These are phyloP conservation scores for Calephelis perditalis DNA, from an alignment of 2,888 invertebrate species.

Conservation along the genomic window DNA sequence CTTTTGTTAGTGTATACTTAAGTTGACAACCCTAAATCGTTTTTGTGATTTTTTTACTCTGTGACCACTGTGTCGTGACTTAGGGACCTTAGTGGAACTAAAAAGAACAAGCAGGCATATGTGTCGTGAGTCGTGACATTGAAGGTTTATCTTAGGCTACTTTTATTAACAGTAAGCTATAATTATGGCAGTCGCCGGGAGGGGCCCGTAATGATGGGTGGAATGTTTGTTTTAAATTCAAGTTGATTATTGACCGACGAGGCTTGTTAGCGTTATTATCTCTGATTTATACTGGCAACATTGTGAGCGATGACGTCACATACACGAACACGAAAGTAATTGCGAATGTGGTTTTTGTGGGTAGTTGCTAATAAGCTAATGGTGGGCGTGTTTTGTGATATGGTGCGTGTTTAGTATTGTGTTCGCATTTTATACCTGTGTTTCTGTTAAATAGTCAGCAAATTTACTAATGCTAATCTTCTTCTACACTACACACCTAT, in stretches of 20 bases:
- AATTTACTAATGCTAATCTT: too few relatives aligned
- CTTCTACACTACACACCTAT: too few relatives aligned
- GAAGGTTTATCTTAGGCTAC: constrained; percentile 48
- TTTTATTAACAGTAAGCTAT: constrained; percentile 44
- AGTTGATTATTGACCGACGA: constrained; percentile 61
- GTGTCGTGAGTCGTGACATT: constrained; percentile 45
- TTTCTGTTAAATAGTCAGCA: too few relatives aligned
- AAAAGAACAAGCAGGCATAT: constrained; percentile 36
- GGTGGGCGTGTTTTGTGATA: too few relatives aligned
- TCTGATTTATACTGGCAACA: constrained; percentile 69
- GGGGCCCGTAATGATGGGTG: constrained; percentile 33
- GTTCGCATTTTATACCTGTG: too few relatives aligned
- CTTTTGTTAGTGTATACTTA: not conserved
- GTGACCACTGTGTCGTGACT: constrained; percentile 50
- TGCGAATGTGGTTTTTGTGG: too few relatives aligned
- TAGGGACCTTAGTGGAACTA: constrained; percentile 35
- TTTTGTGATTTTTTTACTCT: constrained; percentile 44
- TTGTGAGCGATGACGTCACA: constrained; percentile 34
- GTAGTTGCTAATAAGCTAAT: too few relatives aligned
- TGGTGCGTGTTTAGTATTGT: too few relatives aligned
- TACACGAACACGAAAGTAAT: too few relatives aligned
- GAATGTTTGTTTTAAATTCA: constrained; percentile 69
- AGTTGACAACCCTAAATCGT: constrained; percentile 27
- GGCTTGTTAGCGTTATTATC: constrained; percentile 57
- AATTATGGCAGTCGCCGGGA: constrained; percentile 16